Percentiles rank a stretch among this genome's conserved stretches.
Evolutionary conservation across 2,797 vertebrate genomes (phyloP).

Genomic region (Halcyon badia): DNA sequence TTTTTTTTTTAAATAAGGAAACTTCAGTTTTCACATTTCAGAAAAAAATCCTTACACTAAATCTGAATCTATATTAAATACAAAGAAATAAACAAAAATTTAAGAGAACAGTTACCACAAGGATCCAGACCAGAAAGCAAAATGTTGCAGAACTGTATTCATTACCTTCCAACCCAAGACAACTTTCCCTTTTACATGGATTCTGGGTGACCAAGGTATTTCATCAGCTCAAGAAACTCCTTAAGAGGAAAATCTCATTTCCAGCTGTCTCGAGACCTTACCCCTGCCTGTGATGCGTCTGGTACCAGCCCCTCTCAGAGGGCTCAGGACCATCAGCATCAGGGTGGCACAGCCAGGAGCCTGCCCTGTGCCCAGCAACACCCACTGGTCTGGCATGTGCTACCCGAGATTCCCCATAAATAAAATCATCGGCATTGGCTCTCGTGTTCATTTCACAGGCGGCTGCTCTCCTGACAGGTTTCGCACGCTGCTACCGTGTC

Average conservation of each 20-base stretch:
- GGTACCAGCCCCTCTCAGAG: rapidly evolving
- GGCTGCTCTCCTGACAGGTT: slow-evolving; percentile 82
- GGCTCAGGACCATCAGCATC: rapidly evolving
- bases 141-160: not conserved
- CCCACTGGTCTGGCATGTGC: not conserved
- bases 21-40: not conserved
- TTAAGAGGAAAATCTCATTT: not conserved
- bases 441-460: slow-evolving; percentile 86
- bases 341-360: not conserved
- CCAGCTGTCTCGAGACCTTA: not conserved
- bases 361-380: not conserved
- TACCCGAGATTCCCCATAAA: slow-evolving; percentile 76
- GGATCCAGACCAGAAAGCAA: not conserved
- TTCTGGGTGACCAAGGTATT: not conserved
- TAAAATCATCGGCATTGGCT: slow-evolving; percentile 52
- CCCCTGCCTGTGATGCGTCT: not conserved
- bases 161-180: not conserved
- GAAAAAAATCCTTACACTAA: not conserved
- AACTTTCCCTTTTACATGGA: not conserved
- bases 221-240: not conserved
- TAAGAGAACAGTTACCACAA: not conserved
- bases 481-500: slow-evolving; percentile 75
- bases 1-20: not conserved
- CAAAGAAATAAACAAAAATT: not conserved
- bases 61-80: not conserved